A percentile compares a stretch with the other conserved stretches of the same genome.
These are phyloP conservation scores for Diabrotica balteata DNA, from an alignment of 2,888 invertebrate genomes.

Conservation along the genomic window DNA sequence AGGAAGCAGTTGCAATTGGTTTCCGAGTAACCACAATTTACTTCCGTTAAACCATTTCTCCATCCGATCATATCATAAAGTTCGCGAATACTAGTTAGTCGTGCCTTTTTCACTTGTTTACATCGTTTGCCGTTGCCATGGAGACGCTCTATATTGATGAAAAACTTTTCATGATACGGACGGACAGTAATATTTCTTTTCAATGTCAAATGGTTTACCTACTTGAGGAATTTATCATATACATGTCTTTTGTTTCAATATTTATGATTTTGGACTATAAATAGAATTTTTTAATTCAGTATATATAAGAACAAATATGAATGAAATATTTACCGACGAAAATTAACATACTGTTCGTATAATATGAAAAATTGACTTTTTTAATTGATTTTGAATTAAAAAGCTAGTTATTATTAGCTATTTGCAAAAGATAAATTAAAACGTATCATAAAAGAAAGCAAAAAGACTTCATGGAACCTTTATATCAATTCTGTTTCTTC, in stretches of 20 bases:
- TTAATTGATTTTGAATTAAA: too few relatives aligned
- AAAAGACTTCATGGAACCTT: too few relatives aligned
- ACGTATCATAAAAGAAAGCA: too few relatives aligned
- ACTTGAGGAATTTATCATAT: neutral
- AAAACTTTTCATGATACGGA: constrained; percentile 22
- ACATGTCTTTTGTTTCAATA: neutral
- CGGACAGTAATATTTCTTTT: constrained; percentile 16
- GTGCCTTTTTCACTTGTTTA: constrained; percentile 28
- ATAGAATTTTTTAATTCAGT: too few relatives aligned
- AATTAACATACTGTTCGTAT: too few relatives aligned
- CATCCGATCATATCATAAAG: constrained; percentile 63
- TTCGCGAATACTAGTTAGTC: constrained; percentile 25
- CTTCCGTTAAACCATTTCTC: constrained; percentile 94
- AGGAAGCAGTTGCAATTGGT: constrained; percentile 84
- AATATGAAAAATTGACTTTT: too few relatives aligned
- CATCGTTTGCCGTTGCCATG: constrained; percentile 31
- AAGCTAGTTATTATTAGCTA: too few relatives aligned
- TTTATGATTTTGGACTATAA: too few relatives aligned
- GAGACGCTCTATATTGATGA: constrained; percentile 34
- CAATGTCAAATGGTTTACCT: neutral
- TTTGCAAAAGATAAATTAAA: too few relatives aligned
- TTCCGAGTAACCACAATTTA: constrained; percentile 89
- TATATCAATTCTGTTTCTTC: too few relatives aligned
- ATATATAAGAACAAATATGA: too few relatives aligned
- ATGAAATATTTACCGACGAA: too few relatives aligned